phyloP scores from a whole-genome alignment of 2,888 invertebrate species.

The Automeris io region DNA sequence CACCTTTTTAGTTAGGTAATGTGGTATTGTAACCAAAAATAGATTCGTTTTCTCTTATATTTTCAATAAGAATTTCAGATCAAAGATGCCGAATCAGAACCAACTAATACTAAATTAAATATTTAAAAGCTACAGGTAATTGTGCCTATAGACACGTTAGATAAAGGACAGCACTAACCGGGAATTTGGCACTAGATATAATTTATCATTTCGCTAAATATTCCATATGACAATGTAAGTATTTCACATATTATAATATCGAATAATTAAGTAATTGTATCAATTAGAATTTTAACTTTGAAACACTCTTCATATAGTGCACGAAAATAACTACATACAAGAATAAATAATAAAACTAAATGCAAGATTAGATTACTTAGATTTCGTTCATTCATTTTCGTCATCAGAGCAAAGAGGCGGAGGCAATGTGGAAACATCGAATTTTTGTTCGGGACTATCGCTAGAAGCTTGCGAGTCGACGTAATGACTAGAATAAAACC shows the following conservation, averaged over 20 bases:
- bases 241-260: constrained; percentile 49
- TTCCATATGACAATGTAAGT: constrained; percentile 55
- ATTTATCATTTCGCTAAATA: constrained; percentile 52
- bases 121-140: constrained; percentile 54
- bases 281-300: constrained; percentile 47
- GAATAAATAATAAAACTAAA: constrained; percentile 34
- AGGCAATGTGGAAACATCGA: constrained; percentile 86
- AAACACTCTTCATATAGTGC: constrained; percentile 30
- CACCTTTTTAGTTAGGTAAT: constrained; percentile 25
- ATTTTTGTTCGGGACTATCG: constrained; percentile 83
- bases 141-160: constrained; percentile 46
- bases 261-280: constrained; percentile 58
- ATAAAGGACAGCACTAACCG: constrained; percentile 50
- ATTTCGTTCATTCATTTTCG: constrained; percentile 75
- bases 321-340: constrained; percentile 34
- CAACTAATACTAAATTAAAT: constrained; percentile 50
- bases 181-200: constrained; percentile 58
- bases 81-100: constrained; percentile 20
- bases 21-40: constrained; percentile 2
- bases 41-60: constrained; percentile 10
- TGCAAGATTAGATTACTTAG: constrained; percentile 19
- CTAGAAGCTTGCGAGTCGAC: constrained; percentile 79
- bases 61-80: constrained; percentile 21
- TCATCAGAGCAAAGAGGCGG: constrained; percentile 86
- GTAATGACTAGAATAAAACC: constrained; percentile 71